Conservation (phyloP, 2,113 vertebrate genomes). For the Eupsittula cactorum region DNA sequence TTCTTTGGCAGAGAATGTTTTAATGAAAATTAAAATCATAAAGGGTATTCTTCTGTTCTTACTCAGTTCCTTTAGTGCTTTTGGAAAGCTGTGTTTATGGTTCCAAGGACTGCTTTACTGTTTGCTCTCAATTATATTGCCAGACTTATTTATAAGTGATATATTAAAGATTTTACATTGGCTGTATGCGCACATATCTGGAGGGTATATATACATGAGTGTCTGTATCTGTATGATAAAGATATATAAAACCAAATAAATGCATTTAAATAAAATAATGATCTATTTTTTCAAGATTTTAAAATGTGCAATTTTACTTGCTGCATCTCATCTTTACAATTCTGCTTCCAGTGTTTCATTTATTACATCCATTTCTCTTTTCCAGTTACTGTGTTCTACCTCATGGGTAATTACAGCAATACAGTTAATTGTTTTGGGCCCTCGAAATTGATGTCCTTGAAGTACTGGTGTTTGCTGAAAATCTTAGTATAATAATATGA, state of each 20-base stretch:
- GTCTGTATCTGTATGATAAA: not conserved
- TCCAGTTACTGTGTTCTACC: not conserved
- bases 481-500: not conserved
- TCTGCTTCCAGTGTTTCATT: not conserved
- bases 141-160: not conserved
- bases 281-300: not conserved
- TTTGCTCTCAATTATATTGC: not conserved
- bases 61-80: not conserved
- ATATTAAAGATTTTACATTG: not conserved
- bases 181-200: not conserved
- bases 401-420: not conserved
- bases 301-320: not conserved
- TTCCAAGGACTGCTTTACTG: not conserved
- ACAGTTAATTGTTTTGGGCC: not conserved
- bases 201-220: too few species aligned
- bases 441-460: not conserved
- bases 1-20: slow-evolving; percentile 53
- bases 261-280: not conserved
- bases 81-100: not conserved
- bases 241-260: not conserved
- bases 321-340: not conserved
- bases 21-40: slow-evolving; percentile 17
- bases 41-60: not conserved
- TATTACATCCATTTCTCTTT: not conserved
- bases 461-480: not conserved